A percentile compares a stretch with the other conserved stretches of the same genome.
Conservation (phyloP, 2,888 invertebrate genomes). For the Pecten maximus region DNA sequence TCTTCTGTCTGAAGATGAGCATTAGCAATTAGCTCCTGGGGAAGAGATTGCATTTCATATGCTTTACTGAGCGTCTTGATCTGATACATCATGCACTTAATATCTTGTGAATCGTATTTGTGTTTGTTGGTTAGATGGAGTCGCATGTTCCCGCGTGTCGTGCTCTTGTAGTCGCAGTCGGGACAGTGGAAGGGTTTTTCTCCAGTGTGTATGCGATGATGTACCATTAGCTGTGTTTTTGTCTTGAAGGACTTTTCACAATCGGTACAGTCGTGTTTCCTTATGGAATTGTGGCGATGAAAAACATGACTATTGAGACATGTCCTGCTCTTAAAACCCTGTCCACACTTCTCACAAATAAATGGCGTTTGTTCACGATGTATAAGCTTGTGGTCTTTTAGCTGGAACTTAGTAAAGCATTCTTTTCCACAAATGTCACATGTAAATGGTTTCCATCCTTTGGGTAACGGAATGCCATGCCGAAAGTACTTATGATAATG, state of each 20-base stretch:
- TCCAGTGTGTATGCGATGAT: slow-evolving; percentile 74
- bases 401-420: slow-evolving; percentile 74
- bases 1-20: background rate
- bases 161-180: slow-evolving; percentile 72
- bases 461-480: slow-evolving; percentile 74
- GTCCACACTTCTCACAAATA: slow-evolving; percentile 75
- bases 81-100: slow-evolving; percentile 64
- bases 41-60: background rate
- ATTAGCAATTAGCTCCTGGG: background rate
- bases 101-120: slow-evolving; percentile 59
- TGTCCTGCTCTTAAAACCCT: slow-evolving; percentile 72
- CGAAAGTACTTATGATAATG: slow-evolving; percentile 77
- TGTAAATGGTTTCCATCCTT: slow-evolving; percentile 72
- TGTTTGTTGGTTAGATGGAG: slow-evolving; percentile 72
- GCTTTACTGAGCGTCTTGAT: slow-evolving; percentile 41
- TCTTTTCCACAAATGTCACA: slow-evolving; percentile 78
- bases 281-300: slow-evolving; percentile 70
- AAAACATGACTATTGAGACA: slow-evolving; percentile 75
- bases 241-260: slow-evolving; percentile 76
- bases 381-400: slow-evolving; percentile 72
- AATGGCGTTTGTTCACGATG: slow-evolving; percentile 74
- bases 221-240: slow-evolving; percentile 72
- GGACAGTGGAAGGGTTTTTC: slow-evolving; percentile 74
- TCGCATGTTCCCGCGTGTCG: slow-evolving; percentile 75
- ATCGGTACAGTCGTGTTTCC: slow-evolving; percentile 69